Evolutionary conservation across 2,797 vertebrate genomes (phyloP).

Genomic region (Cossypha polioptera): DNA sequence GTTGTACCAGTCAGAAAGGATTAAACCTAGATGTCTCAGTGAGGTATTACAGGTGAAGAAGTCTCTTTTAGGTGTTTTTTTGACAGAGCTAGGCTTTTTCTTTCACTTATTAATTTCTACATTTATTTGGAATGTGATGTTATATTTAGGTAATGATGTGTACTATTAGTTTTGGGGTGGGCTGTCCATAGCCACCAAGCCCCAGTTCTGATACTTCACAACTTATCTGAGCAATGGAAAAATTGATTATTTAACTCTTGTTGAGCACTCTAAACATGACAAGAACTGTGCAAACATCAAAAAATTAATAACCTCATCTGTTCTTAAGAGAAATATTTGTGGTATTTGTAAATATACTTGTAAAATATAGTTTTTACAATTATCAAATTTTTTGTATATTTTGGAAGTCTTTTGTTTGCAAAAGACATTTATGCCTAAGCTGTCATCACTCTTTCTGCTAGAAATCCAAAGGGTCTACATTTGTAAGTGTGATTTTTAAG

Average conservation of each 20-base stretch:
- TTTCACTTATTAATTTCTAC: not conserved
- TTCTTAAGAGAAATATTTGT: not conserved
- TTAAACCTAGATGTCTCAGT: not conserved
- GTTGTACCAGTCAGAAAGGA: not conserved
- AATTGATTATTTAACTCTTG: not conserved
- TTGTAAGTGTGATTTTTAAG: not conserved
- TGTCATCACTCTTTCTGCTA: not conserved
- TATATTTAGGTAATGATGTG: not conserved
- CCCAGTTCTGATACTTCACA: not conserved
- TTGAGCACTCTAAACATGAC: not conserved
- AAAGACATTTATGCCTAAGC: not conserved
- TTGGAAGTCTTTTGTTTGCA: not conserved
- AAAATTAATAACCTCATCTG: not conserved
- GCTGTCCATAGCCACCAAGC: not conserved
- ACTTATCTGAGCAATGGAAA: accelerated
- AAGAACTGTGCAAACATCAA: not conserved
- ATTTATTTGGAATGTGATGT: not conserved
- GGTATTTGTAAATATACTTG: not conserved
- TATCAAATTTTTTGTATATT: not conserved
- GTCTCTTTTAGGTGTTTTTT: not conserved
- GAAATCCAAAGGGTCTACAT: not conserved
- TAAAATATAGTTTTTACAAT: not conserved
- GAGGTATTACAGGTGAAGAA: not conserved
- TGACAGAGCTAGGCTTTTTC: not conserved
- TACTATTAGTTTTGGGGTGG: not conserved